phyloP scores from a whole-genome alignment of 35 echinoderm and acorn worm genomes.

The Anneissia japonica region DNA sequence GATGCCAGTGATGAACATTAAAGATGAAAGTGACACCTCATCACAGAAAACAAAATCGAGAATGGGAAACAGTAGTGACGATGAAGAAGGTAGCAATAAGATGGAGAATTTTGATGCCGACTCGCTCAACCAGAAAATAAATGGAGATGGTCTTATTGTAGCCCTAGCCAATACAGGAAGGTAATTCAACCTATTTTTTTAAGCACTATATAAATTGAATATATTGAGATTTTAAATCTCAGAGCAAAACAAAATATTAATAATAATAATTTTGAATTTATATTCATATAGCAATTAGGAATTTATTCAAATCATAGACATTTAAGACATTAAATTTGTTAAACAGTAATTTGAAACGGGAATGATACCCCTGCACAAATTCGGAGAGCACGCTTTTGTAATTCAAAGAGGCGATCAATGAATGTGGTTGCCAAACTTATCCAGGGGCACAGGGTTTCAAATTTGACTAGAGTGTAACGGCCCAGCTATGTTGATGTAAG shows the following conservation, averaged over 20 bases:
- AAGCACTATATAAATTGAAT: no score
- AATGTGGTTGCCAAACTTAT: background rate
- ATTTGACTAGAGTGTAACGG: background rate
- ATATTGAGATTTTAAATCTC: no score
- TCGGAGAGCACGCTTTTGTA: background rate
- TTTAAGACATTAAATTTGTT: background rate
- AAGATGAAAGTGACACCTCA: background rate
- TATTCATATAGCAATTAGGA: background rate
- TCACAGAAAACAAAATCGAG: background rate
- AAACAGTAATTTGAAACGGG: background rate
- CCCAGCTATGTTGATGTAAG: background rate
- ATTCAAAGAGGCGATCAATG: background rate
- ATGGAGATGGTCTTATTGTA: background rate
- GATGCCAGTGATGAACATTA: background rate
- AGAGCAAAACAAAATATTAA: no score
- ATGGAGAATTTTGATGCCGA: background rate
- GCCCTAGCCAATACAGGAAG: background rate
- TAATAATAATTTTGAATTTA: no score
- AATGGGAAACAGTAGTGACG: background rate
- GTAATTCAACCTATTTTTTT: no score
- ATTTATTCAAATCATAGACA: background rate
- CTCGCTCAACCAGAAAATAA: background rate
- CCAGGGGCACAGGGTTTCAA: background rate
- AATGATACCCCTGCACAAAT: background rate
- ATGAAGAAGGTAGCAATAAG: background rate